A percentile compares a stretch with the other conserved stretches of the same genome.
Conservation (phyloP, 2,797 vertebrate genomes). For the Pyrocephalus nanus region DNA sequence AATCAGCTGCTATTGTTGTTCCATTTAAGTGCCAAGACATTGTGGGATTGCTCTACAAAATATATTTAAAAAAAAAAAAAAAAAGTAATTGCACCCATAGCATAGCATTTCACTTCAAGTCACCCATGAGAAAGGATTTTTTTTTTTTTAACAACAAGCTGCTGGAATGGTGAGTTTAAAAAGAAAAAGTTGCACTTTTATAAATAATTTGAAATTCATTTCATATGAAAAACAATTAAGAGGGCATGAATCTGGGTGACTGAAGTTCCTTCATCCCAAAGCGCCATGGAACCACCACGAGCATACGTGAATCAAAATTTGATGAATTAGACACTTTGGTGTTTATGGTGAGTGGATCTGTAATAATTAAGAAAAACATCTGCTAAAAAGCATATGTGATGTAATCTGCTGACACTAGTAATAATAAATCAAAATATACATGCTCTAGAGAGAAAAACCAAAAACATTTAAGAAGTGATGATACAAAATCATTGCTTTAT, state of each 20-base stretch:
- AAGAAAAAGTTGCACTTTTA: neutral
- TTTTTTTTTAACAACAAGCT: neutral
- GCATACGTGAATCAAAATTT: neutral
- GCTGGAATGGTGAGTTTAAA: neutral
- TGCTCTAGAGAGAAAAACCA: neutral
- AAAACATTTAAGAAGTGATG: neutral
- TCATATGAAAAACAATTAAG: neutral
- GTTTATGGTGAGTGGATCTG: neutral
- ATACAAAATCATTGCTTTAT: neutral
- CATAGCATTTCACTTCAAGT: neutral
- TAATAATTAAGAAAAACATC: neutral
- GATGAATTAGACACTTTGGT: neutral
- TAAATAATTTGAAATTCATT: neutral
- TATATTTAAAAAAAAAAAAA: neutral
- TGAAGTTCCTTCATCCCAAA: neutral
- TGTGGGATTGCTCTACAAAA: neutral
- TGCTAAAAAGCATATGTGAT: neutral
- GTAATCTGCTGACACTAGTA: neutral
- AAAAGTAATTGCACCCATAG: neutral
- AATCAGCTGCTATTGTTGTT: neutral
- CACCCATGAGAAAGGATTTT: neutral
- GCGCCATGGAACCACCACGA: neutral
- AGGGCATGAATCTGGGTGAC: neutral
- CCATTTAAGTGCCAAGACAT: neutral
- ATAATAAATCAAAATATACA: neutral